Evolutionary conservation across 1,140 invertebrate genomes (phyloP), one percentile per base, ranked within the genome.

Genomic region (Nymphalis io): DNA sequence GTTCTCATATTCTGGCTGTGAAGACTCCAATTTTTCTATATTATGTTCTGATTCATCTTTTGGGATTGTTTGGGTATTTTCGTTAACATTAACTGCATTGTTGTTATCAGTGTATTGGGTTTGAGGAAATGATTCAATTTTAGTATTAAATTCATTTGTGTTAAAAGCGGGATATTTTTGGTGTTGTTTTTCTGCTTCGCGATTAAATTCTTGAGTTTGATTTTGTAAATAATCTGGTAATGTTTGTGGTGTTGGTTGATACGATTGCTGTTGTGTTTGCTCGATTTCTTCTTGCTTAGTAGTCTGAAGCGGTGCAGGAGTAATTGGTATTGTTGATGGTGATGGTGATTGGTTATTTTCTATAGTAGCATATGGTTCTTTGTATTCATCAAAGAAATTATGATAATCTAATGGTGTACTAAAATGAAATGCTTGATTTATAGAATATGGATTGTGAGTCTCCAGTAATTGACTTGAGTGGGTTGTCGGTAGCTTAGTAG

Each of bases 381-480:
- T 90, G 15, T 82, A 79, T 62, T 91, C 89, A 33, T 91, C 87
- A 48, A 87, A 87, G 64, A 83, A 86, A 57, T 82, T 89, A 46
- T 89, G 88, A 69, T 89, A 88, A 60, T 92, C 90, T 59, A 90
- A 78, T 23, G 90, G 88, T 59, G 87, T 90, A 64, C 85, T 92
- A 59, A 90, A 87, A 71, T 89, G 84, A 75, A 92, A 92, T 8
- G 87, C 90, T 76, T 92, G 89, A 74, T 92, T 92, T 57, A 92
- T 91, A 2, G 86, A 88, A 64, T 89, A 92, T 5, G 90, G 89
- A 76, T 92, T 92, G 33, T 92, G 90, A 6, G 90, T 88, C 76
- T 91, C 86, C 40, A 91, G 67, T 59, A 92, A 63, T 70, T 87
- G 82, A 73, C 80, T 85, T 1, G 85, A 74, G 61, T 84, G 83